Conservation (phyloP, 2,797 vertebrate species). For the Macroramphosus scolopax region DNA sequence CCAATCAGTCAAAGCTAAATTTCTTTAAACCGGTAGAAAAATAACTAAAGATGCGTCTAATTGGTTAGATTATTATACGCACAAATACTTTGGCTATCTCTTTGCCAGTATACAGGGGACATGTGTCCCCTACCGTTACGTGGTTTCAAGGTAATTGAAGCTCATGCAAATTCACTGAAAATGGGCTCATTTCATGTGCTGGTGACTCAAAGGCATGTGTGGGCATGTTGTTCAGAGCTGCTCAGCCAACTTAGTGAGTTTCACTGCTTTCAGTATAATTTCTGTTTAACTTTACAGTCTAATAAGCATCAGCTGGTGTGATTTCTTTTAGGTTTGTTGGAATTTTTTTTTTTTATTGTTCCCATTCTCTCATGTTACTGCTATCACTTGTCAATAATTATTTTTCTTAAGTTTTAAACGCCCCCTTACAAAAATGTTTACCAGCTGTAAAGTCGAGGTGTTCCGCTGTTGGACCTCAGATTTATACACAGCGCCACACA, state of each 20-base stretch:
- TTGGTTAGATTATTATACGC: constrained; percentile 23
- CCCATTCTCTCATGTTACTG: constrained; percentile 18
- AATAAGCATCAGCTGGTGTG: constrained; percentile 15
- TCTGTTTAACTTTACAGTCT: constrained; percentile 26
- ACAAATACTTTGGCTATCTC: constrained; percentile 34
- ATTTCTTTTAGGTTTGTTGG: constrained; percentile 1
- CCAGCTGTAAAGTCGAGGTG: constrained; percentile 66
- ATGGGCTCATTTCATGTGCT: constrained; percentile 55
- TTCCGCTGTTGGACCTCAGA: constrained; percentile 47
- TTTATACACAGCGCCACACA: constrained; percentile 66
- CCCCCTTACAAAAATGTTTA: constrained; percentile 31
- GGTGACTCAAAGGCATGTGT: constrained; percentile 61
- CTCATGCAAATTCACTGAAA: constrained; percentile 59
- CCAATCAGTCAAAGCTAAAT: constrained; percentile 49
- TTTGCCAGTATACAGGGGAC: constrained; percentile 14
- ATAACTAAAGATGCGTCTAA: constrained; percentile 17
- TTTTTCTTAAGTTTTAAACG: constrained; percentile 45
- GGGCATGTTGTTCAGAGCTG: constrained; percentile 37
- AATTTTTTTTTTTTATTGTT: constrained; percentile 5
- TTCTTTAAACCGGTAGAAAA: constrained; percentile 28
- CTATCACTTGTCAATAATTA: constrained; percentile 17
- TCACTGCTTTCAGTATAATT: constrained; percentile 15
- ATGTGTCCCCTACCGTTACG: constrained; percentile 30
- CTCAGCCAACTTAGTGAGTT: constrained; percentile 28
- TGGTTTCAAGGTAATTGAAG: constrained; percentile 44